Conservation (phyloP, 1,140 invertebrate species). For the Octopus bimaculoides region DNA sequence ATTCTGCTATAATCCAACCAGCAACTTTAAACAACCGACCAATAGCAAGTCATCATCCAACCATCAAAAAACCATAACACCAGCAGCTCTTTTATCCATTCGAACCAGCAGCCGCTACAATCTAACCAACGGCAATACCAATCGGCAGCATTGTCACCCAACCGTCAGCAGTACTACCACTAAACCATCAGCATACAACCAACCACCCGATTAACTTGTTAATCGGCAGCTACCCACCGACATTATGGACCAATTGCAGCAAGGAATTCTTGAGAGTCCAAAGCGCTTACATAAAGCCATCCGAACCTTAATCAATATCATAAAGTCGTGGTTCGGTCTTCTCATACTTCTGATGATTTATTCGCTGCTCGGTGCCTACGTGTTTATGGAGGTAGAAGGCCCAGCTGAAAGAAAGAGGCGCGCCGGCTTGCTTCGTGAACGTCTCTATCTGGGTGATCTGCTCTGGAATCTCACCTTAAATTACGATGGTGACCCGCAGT, state of each 20-base stretch:
- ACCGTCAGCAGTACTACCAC: too few relatives aligned
- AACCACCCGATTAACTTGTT: too few relatives aligned
- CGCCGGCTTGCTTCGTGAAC: neutral
- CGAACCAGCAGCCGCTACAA: too few relatives aligned
- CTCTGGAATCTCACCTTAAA: neutral
- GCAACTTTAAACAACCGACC: too few relatives aligned
- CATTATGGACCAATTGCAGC: neutral
- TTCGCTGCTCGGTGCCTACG: neutral
- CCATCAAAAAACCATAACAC: too few relatives aligned
- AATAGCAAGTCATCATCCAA: too few relatives aligned
- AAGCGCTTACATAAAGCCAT: neutral
- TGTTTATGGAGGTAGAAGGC: neutral
- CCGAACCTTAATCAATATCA: neutral
- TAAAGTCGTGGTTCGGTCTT: constrained; percentile 9
- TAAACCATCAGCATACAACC: too few relatives aligned
- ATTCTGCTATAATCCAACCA: too few relatives aligned
- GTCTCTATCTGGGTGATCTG: neutral
- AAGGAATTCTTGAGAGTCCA: neutral
- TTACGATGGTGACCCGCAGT: neutral
- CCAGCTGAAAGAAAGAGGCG: neutral
- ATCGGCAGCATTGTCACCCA: too few relatives aligned
- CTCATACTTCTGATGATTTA: constrained; percentile 9
- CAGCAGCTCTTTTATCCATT: too few relatives aligned
- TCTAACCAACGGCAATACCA: too few relatives aligned
- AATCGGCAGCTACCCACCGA: too few relatives aligned